phyloP scores from a whole-genome alignment of 92 coral and sea anemone species.

The Desmophyllum pertusum region DNA sequence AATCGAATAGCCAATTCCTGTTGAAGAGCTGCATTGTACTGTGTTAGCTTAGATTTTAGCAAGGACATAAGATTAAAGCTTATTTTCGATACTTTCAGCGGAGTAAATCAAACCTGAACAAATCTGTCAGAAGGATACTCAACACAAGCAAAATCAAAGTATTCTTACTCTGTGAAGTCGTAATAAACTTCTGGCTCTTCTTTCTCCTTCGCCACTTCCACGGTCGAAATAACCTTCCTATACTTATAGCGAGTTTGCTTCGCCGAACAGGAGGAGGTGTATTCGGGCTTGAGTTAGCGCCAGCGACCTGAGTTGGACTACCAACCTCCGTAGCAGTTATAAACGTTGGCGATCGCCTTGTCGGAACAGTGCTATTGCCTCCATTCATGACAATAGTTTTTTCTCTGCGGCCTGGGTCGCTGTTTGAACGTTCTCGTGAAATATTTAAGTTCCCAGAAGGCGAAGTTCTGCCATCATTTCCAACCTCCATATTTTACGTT shows the following conservation, averaged over 20 bases:
- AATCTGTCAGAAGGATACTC: not conserved
- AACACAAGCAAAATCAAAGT: not conserved
- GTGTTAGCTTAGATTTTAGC: not conserved
- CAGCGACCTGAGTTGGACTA: conserved; percentile 52
- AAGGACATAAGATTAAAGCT: not conserved
- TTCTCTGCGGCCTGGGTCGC: conserved; percentile 81
- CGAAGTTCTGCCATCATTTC: conserved; percentile 46
- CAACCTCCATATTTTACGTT: conserved; percentile 44
- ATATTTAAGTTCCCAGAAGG: conserved; percentile 38
- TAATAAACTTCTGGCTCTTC: conserved; percentile 95
- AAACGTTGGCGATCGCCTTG: conserved; percentile 49
- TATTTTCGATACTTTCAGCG: not conserved
- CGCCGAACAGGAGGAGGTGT: conserved; percentile 94
- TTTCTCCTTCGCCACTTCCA: conserved; percentile 98
- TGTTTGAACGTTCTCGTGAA: conserved; percentile 83
- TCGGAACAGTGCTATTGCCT: conserved; percentile 64
- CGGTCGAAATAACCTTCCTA: conserved; percentile 90
- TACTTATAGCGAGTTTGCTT: conserved; percentile 88
- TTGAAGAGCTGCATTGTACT: not conserved
- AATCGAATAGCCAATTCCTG: not conserved
- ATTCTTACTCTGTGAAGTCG: conserved; percentile 96
- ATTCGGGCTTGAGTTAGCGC: conserved; percentile 40
- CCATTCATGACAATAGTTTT: conserved; percentile 76
- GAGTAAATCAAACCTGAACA: not conserved
- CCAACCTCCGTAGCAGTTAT: conserved; percentile 48